Evolutionary conservation across 1,140 invertebrate species (phyloP).

Genomic region (Apolygus lucorum): DNA sequence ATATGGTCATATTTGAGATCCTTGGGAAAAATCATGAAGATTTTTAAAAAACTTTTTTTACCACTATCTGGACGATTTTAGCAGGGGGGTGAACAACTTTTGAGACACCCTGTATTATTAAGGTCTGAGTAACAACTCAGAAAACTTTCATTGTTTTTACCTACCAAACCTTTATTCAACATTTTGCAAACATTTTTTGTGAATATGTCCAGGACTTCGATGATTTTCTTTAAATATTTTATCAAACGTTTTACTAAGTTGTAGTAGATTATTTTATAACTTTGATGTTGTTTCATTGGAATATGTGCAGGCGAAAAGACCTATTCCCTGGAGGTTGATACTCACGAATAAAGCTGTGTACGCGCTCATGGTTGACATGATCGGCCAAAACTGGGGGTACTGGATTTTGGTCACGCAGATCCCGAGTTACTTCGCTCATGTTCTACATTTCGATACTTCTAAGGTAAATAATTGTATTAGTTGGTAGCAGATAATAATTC

Average conservation of each 20-base stretch:
- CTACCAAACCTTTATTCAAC: too few relatives aligned
- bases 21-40: too few relatives aligned
- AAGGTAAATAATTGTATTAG: conserved; percentile 22
- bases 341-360: conserved; percentile 52
- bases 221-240: background rate
- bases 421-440: conserved; percentile 60
- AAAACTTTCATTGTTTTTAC: too few relatives aligned
- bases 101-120: too few relatives aligned
- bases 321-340: conserved; percentile 53
- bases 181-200: background rate
- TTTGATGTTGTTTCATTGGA: too few relatives aligned
- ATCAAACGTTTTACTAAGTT: background rate
- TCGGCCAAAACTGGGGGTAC: conserved; percentile 56
- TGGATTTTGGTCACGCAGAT: conserved; percentile 60
- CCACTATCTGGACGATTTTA: too few relatives aligned
- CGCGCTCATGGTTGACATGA: conserved; percentile 54
- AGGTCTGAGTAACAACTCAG: too few relatives aligned
- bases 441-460: conserved; percentile 34
- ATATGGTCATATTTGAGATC: too few relatives aligned
- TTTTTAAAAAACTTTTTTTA: too few relatives aligned
- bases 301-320: conserved; percentile 18
- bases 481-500: background rate
- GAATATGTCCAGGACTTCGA: background rate
- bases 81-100: too few relatives aligned
- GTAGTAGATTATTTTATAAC: background rate